Conservation (phyloP, 2,888 invertebrate genomes). For the Volucella inflata region DNA sequence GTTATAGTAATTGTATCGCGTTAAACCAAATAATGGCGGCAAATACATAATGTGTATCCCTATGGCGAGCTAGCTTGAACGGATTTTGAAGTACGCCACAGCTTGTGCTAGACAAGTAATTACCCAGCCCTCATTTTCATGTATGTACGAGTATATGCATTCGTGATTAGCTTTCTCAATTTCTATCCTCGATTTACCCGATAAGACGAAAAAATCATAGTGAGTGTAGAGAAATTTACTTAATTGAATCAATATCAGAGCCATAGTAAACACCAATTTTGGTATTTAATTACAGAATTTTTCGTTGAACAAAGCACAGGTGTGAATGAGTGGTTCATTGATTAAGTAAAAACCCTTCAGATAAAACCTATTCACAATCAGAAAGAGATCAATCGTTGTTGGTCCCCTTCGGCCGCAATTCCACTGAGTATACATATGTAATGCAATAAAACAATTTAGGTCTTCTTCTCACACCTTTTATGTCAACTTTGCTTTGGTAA, state of each 20-base stretch:
- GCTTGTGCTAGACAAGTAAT: conserved; percentile 53
- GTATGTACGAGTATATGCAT: conserved; percentile 62
- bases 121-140: conserved; percentile 37
- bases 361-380: conserved; percentile 6
- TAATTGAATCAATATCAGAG: conserved; percentile 53
- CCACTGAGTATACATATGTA: conserved; percentile 8
- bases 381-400: conserved; percentile 52
- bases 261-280: conserved; percentile 4
- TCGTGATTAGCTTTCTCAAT: conserved; percentile 34
- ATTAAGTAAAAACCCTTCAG: conserved; percentile 35
- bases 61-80: conserved; percentile 10
- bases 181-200: conserved; percentile 39
- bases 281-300: conserved; percentile 17
- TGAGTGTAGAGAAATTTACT: conserved; percentile 10
- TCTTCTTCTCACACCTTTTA: conserved; percentile 41
- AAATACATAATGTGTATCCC: neutral
- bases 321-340: conserved; percentile 53
- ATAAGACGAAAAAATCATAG: neutral
- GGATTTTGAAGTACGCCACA: conserved; percentile 41
- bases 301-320: conserved; percentile 37
- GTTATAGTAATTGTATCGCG: conserved; percentile 62
- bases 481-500: conserved; percentile 57
- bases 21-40: conserved; percentile 4
- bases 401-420: conserved; percentile 13
- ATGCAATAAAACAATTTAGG: conserved; percentile 48